Conservation (phyloP, 2,888 invertebrate genomes). For the Agrotis ipsilon region DNA sequence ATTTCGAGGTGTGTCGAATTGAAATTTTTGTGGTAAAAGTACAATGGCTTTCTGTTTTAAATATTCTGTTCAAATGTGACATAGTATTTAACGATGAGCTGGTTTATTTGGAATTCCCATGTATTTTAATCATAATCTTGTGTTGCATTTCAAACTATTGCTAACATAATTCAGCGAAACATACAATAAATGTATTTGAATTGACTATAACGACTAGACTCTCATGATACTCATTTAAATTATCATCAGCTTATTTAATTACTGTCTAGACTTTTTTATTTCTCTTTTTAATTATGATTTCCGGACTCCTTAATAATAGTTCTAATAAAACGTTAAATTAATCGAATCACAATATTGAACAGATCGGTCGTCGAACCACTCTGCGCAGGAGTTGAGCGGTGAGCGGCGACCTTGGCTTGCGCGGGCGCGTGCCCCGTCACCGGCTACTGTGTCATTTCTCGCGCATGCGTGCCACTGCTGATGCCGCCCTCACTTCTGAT, state of each 20-base stretch:
- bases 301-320: neutral
- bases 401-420: conserved; percentile 82
- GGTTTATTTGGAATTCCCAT: conserved; percentile 9
- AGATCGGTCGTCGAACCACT: conserved; percentile 83
- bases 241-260: neutral
- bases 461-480: conserved; percentile 66
- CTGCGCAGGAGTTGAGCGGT: conserved; percentile 68
- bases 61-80: conserved; percentile 22
- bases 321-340: conserved; percentile 32
- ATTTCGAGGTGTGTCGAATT: conserved; percentile 31
- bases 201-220: neutral
- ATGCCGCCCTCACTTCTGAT: conserved; percentile 58
- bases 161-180: neutral
- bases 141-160: neutral
- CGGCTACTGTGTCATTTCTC: conserved; percentile 76
- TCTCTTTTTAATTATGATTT: neutral
- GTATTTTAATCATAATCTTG: neutral
- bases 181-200: neutral
- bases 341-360: conserved; percentile 61
- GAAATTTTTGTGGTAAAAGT: conserved; percentile 42
- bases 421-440: conserved; percentile 70
- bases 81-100: conserved; percentile 10
- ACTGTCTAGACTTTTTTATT: neutral
- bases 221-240: neutral
- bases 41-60: conserved; percentile 19